Evolutionary conservation across 2,888 invertebrate species (phyloP).

Genomic region (Megamerina dolium): DNA sequence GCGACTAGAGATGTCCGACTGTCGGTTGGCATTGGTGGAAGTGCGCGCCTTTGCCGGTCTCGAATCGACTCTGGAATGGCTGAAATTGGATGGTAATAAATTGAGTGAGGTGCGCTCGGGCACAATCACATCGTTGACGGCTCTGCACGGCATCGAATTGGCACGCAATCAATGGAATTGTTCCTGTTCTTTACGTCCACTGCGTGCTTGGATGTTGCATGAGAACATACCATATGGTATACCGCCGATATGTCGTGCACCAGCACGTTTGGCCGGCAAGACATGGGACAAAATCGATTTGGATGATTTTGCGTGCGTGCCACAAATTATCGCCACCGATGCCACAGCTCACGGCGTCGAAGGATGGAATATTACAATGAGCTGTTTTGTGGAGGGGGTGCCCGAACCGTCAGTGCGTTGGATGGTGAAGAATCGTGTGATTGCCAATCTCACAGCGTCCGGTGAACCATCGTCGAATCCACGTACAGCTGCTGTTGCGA

Average conservation of each 20-base stretch:
- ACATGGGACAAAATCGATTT: slow-evolving; percentile 71
- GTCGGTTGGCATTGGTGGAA: slow-evolving; percentile 64
- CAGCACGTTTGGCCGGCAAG: slow-evolving; percentile 58
- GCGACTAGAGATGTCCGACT: slow-evolving; percentile 66
- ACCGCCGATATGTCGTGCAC: slow-evolving; percentile 65
- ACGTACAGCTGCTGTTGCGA: slow-evolving; percentile 45
- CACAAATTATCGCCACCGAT: slow-evolving; percentile 60
- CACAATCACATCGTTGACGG: slow-evolving; percentile 61
- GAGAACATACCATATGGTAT: slow-evolving; percentile 69
- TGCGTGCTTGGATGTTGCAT: slow-evolving; percentile 72
- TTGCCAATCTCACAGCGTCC: slow-evolving; percentile 56
- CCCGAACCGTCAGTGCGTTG: slow-evolving; percentile 69
- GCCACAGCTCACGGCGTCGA: slow-evolving; percentile 61
- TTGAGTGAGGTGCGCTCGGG: slow-evolving; percentile 61
- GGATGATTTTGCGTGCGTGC: slow-evolving; percentile 75
- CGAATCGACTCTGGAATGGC: slow-evolving; percentile 66
- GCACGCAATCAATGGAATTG: slow-evolving; percentile 81
- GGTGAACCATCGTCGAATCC: slow-evolving; percentile 32
- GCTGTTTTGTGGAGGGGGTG: slow-evolving; percentile 64
- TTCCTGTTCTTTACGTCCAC: slow-evolving; percentile 66
- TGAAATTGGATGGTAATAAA: slow-evolving; percentile 71
- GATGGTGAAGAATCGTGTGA: slow-evolving; percentile 63
- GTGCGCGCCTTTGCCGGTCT: slow-evolving; percentile 66
- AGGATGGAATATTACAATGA: slow-evolving; percentile 67
- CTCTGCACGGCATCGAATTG: slow-evolving; percentile 68